These are phyloP conservation scores for Nomada ruficornis DNA, from an alignment of 2,888 invertebrate genomes.

Conservation along the genomic window DNA sequence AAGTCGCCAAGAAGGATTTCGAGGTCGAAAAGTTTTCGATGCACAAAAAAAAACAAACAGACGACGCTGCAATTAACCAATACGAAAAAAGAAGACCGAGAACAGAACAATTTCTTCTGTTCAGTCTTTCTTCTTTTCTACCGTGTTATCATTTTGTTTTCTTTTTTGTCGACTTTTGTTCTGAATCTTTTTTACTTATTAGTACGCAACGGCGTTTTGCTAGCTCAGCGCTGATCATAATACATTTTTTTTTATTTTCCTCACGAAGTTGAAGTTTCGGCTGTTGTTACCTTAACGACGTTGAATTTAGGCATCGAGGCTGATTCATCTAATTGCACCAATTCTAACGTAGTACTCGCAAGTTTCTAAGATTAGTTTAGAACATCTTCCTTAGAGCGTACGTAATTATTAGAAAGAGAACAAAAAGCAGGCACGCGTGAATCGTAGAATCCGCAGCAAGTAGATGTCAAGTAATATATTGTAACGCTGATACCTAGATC, in stretches of 20 bases:
- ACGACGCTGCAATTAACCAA: slow-evolving; percentile 49
- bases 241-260: slow-evolving; percentile 12
- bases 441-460: slow-evolving; percentile 61
- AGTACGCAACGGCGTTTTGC: slow-evolving; percentile 46
- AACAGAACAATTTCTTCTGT: slow-evolving; percentile 11
- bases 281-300: slow-evolving; percentile 43
- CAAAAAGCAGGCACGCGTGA: slow-evolving; percentile 54
- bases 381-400: slow-evolving; percentile 40
- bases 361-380: slow-evolving; percentile 25
- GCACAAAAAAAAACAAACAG: slow-evolving; percentile 37
- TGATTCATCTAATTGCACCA: slow-evolving; percentile 54
- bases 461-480: slow-evolving; percentile 57
- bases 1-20: slow-evolving; percentile 97
- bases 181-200: slow-evolving; percentile 31
- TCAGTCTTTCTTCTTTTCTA: slow-evolving; percentile 18
- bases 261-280: slow-evolving; percentile 26
- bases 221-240: slow-evolving; percentile 36
- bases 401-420: slow-evolving; percentile 19
- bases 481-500: slow-evolving; percentile 49
- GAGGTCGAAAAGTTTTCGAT: slow-evolving; percentile 88
- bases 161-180: slow-evolving; percentile 12
- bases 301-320: slow-evolving; percentile 51
- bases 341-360: slow-evolving; percentile 62
- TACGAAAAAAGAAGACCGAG: slow-evolving; percentile 9
- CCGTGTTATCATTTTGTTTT: slow-evolving; percentile 11